These are phyloP conservation scores for Alentia gelatinosa DNA, from an alignment of 2,888 invertebrate genomes.

Conservation along the genomic window DNA sequence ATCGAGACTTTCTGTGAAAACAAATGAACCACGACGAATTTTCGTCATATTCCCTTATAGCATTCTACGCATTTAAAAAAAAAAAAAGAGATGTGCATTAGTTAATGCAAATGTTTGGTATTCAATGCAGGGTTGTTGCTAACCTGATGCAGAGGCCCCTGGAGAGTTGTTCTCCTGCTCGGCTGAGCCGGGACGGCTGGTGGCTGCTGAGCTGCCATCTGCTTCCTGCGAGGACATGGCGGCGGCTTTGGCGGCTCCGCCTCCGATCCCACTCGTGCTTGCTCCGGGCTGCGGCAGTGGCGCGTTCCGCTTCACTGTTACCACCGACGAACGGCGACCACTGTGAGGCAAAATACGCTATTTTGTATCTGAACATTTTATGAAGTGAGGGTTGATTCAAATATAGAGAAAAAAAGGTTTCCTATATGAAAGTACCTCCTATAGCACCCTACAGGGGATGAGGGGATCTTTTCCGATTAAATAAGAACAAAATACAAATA, in stretches of 20 bases:
- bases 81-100: too few species aligned
- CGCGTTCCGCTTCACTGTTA: slow-evolving; percentile 57
- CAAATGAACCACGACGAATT: too few species aligned
- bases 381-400: too few species aligned
- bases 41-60: too few species aligned
- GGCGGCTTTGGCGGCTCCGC: slow-evolving; percentile 42
- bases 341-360: slow-evolving; percentile 1
- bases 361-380: too few species aligned
- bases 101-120: neutral
- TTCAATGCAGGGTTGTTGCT: neutral
- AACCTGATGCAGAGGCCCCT: slow-evolving; percentile 56
- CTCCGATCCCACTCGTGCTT: slow-evolving; percentile 53
- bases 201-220: slow-evolving; percentile 60
- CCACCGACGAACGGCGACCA: slow-evolving; percentile 61
- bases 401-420: too few species aligned
- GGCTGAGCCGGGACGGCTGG: slow-evolving; percentile 46
- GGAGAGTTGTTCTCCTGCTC: slow-evolving; percentile 55
- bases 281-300: slow-evolving; percentile 50
- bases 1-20: too few species aligned
- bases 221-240: slow-evolving; percentile 69
- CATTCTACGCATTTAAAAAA: too few species aligned
- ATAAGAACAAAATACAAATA: too few species aligned
- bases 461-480: too few species aligned
- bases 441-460: too few species aligned
- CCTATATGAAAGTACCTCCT: too few species aligned